Base-by-base conservation (phyloP, 1,140 invertebrate species). In the Thereuonema tuberculata region DNA sequence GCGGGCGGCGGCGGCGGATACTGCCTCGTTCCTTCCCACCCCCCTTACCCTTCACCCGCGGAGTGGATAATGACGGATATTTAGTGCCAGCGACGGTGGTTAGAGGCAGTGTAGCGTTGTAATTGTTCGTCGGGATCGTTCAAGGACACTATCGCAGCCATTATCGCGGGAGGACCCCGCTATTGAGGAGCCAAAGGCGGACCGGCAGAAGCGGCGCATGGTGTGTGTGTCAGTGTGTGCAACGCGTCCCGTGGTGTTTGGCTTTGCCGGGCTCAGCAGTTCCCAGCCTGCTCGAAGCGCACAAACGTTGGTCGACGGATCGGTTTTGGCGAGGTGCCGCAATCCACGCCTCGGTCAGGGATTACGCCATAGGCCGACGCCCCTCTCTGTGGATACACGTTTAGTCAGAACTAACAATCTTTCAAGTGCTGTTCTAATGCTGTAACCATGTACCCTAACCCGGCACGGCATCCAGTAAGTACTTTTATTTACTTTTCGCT, bases 391-490 rank as follows among this genome's bases (percentile, higher is more conserved):
- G 5, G 20, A 23, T 21, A 15, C 24, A n/a, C 24, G 55, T 1
- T 27, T 23, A 23, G 20, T n/a, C 17, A 20, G 31, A 37, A 17
- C 48, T 20, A 20, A 17, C 48, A 12, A 9, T 20, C 17, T 9
- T 50, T 20, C 17, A 12, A 9, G 48, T 24, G 5, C 17, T 5
- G 9, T 9, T 9, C 48, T 9, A 20, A 50, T 20, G 48, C 48
- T 20, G 48, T 5, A 20, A 29, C 5, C 23, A 74, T 74, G 72
- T 74, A 74, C 67, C 71, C 72, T 1, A 74, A 73, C 58, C 56
- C 56, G 3, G 56, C 56, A 9, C 64, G 71, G 48, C 71, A 71
- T 62, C 71, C 72, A 60, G 72, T 74, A 71, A 72, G 71, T 71
- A 25, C 21, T 31, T 56, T 61, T 47, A 23, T 57, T 59, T 21